Base-by-base conservation (phyloP, 2,797 vertebrate genomes). In the Ciconia nigra region DNA sequence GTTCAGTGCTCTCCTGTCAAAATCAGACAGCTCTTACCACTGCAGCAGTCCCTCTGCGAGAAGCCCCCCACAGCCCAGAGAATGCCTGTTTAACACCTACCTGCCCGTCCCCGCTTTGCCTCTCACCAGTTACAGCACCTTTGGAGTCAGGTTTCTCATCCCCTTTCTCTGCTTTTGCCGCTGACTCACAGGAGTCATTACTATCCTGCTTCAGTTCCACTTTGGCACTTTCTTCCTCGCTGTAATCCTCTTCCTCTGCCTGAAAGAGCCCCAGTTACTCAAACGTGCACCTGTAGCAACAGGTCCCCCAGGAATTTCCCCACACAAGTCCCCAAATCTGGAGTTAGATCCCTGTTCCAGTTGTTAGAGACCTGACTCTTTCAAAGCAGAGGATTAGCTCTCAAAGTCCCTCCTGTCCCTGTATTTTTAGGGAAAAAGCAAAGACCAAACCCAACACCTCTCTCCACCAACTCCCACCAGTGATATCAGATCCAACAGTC, bases 91-190 rank as follows among this genome's bases (percentile, higher is more conserved):
- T 25, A 31, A 70, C 67, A 96, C 98, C 97, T 98, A 99, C 99
- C 99, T 99, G 99, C 77, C 99, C 99, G 2, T 99, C 99, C 4
- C 99, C 99, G 33, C 99, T 99, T 84, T 99, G 99, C 66, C 99
- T 98, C 97, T 99, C 99, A 74, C 99, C 99, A 1, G 99, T 98
- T 33, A 99, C 98, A 37, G 99, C 98, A 65, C 97, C 98, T 92
- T 99, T 99, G 77, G 98, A 96, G 35, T 99, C 99, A 0, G 96
- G 81, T 88, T 99, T 99, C 91, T 98, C 98, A 70, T 87, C 97
- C 86, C 97, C 97, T 85, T 92, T 97, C 79, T 97, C 98, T 17
- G 91, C 98, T 90, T 96, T 98, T 35, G 98, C 98, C 2, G 96
- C 86, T 1, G 98, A 97, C 62, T 97, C 97, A 2, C 91, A 96